Evolutionary conservation across 2,113 vertebrate species (phyloP).

Genomic region (Accipiter virgatus): DNA sequence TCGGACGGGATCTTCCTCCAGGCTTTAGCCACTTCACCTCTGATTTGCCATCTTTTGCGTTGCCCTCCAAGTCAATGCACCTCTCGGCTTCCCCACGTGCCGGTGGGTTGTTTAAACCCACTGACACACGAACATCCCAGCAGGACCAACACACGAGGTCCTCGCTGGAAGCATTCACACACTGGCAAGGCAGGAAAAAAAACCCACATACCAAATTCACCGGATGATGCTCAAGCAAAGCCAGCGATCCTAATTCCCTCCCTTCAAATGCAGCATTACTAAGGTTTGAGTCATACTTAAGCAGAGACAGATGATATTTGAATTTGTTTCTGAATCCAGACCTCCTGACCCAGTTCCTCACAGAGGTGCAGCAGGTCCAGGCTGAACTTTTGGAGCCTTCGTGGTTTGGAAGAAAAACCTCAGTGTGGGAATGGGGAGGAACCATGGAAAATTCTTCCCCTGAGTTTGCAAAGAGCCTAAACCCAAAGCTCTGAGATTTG

Average conservation of each 20-base stretch:
- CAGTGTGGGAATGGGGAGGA: neutral
- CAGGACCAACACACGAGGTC: neutral
- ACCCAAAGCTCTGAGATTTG: neutral
- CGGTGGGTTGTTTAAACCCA: rapidly evolving
- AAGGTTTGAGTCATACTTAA: neutral
- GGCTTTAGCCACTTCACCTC: neutral
- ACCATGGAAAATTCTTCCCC: neutral
- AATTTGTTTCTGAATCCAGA: neutral
- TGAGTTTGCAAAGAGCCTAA: neutral
- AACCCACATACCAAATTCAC: neutral
- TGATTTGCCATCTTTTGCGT: rapidly evolving
- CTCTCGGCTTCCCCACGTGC: neutral
- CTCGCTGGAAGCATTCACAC: neutral
- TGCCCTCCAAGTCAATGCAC: neutral
- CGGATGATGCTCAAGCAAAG: neutral
- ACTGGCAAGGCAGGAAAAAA: neutral
- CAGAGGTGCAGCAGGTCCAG: neutral
- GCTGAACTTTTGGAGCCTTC: neutral
- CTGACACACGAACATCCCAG: rapidly evolving
- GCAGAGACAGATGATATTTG: neutral
- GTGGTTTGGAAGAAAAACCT: neutral
- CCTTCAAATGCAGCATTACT: neutral
- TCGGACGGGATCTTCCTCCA: neutral
- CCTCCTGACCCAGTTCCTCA: neutral
- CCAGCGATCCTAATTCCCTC: neutral